Base-by-base conservation (phyloP, 1,140 invertebrate species). In the Venturia canescens region DNA sequence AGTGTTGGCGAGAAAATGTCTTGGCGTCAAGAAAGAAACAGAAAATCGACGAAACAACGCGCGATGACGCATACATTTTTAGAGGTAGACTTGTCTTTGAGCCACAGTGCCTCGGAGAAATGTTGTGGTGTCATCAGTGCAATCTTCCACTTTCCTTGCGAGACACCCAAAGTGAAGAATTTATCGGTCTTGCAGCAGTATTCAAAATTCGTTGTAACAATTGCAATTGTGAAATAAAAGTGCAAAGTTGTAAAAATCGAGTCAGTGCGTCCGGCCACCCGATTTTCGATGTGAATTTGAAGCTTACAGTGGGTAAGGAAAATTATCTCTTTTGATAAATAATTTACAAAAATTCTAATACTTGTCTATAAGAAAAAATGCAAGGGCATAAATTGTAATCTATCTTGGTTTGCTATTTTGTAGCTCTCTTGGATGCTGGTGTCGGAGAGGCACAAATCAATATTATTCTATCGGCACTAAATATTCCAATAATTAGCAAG, bases 381-480 rank as follows among this genome's bases (percentile, higher is more conserved):
- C n/a, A n/a, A n/a, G n/a, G n/a, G n/a, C 53, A 15, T 48, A 38
- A 71, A 57, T 63, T n/a, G n/a, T n/a, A n/a, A n/a, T n/a, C n/a
- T 13, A 79, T 29, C 57, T 53, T 79, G 31, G 38, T 71, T 71
- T 31, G 6, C 70, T 71, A 26, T 53, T 66, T 27, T 70, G 29
- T 67, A 81, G 74, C 66, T 57, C n/a, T 81, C 3, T 50, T 81
- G 53, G 76, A 81, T 44, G 69, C 63, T 21, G 75, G 80, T 11
- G 44, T 78, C 50, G 80, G 76, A 18, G 76, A 78, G 38, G 69
- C 75, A n/a, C n/a, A n/a, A n/a, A n/a, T n/a, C n/a, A n/a, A n/a
- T n/a, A n/a, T n/a, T n/a, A n/a, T n/a, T n/a, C n/a, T 48, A 78
- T 81, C 80, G 26, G 80, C 80, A 26, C 31, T 81, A 6, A 23